Evolutionary conservation across 2,888 invertebrate genomes (phyloP).

Genomic region (Patella pellucida): DNA sequence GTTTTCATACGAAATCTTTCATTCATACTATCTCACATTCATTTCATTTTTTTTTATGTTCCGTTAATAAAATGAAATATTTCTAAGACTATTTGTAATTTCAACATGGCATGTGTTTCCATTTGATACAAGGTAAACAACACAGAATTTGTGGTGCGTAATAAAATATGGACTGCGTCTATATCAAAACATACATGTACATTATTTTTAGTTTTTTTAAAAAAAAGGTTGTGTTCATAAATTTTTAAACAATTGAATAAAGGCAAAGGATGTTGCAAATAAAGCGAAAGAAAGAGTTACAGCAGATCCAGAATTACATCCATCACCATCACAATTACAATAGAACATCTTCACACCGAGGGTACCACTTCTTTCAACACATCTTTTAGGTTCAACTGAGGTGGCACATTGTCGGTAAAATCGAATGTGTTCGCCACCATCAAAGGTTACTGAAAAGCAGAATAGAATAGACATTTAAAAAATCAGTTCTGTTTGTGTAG

Average conservation of each 20-base stretch:
- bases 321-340: conserved; percentile 33
- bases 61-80: too few species aligned
- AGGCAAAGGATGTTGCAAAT: conserved; percentile 20
- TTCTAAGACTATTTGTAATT: too few species aligned
- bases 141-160: too few species aligned
- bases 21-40: too few species aligned
- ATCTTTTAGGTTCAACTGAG: conserved; percentile 17
- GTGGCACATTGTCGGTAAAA: conserved; percentile 38
- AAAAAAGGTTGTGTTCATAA: too few species aligned
- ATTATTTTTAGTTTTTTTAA: too few species aligned
- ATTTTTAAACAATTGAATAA: neutral
- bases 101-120: too few species aligned
- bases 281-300: neutral
- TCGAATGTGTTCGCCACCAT: conserved; percentile 30
- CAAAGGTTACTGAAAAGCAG: conserved; percentile 34
- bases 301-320: conserved; percentile 32
- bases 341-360: conserved; percentile 36
- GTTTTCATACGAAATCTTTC: too few species aligned
- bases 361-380: conserved; percentile 39
- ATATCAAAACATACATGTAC: too few species aligned
- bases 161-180: too few species aligned
- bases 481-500: neutral
- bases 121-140: too few species aligned
- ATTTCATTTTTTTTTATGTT: too few species aligned
- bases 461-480: neutral